Evolutionary conservation across 2,888 invertebrate genomes (phyloP).

Genomic region (Stomorhina lunata): DNA sequence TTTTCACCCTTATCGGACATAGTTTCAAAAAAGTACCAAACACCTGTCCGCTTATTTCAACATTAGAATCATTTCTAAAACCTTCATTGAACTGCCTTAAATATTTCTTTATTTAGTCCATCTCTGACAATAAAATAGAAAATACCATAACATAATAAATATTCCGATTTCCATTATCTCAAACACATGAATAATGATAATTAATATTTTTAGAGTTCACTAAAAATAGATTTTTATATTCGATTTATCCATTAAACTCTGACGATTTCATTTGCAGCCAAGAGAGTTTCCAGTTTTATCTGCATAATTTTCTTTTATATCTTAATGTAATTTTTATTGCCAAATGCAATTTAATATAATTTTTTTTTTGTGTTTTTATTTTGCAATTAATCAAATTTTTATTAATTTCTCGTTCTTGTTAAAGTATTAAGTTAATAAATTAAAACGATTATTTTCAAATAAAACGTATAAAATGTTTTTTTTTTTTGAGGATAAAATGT

Average conservation of each 20-base stretch:
- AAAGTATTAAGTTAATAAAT: neutral
- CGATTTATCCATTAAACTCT: neutral
- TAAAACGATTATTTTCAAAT: neutral
- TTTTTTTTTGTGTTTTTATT: constrained; percentile 2
- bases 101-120: neutral
- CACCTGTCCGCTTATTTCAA: too few species aligned
- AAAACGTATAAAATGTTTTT: neutral
- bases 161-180: too few species aligned
- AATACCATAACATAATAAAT: too few species aligned
- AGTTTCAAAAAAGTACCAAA: too few species aligned
- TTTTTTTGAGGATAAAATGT: neutral
- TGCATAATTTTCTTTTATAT: constrained; percentile 11
- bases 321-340: constrained; percentile 27
- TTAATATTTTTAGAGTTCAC: neutral
- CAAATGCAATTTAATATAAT: constrained; percentile 27
- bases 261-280: neutral
- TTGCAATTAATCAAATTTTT: constrained; percentile 8
- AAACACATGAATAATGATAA: too few species aligned
- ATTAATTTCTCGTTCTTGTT: constrained; percentile 13
- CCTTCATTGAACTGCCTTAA: too few species aligned
- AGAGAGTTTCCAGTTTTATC: neutral
- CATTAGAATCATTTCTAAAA: too few species aligned
- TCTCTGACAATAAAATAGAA: neutral
- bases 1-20: too few species aligned
- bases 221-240: constrained; percentile 23